Percentiles rank a stretch among this genome's conserved stretches.
Conservation (phyloP, 92 coral and sea anemone species). For the Epizoanthus fatuus region DNA sequence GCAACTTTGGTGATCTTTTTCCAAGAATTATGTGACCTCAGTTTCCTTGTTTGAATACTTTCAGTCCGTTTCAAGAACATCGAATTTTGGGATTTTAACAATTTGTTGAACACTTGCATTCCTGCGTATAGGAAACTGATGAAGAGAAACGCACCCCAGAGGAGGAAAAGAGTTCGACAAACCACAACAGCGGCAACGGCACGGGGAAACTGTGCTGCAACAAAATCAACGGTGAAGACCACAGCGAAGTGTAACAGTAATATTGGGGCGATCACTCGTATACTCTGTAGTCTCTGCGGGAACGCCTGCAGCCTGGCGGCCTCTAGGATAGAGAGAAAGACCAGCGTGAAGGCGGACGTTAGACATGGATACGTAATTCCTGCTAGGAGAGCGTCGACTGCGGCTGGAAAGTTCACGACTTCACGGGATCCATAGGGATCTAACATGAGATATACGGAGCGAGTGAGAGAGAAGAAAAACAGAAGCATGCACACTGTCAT, state of each 20-base stretch:
- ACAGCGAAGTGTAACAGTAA: constrained; percentile 1
- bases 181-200: constrained; percentile 18
- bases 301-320: constrained; percentile 28
- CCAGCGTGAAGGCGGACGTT: constrained; percentile 31
- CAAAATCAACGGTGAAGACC: background rate
- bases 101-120: constrained; percentile 7
- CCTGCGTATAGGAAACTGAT: constrained; percentile 32
- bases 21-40: background rate
- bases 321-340: constrained; percentile 30
- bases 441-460: constrained; percentile 24
- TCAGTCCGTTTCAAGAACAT: background rate
- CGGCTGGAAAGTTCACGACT: constrained; percentile 29
- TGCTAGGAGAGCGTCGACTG: constrained; percentile 14
- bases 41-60: constrained; percentile 1
- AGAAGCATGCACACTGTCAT: constrained; percentile 22
- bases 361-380: constrained; percentile 22
- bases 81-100: background rate
- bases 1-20: constrained; percentile 16
- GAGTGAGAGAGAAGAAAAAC: constrained; percentile 27
- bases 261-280: constrained; percentile 1
- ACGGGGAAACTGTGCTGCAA: background rate
- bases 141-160: constrained; percentile 30
- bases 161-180: constrained; percentile 16
- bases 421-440: constrained; percentile 34
- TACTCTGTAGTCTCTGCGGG: constrained; percentile 18